Evolutionary conservation across 2,888 invertebrate genomes (phyloP).

Genomic region (Trissonchulus latispiculum): DNA sequence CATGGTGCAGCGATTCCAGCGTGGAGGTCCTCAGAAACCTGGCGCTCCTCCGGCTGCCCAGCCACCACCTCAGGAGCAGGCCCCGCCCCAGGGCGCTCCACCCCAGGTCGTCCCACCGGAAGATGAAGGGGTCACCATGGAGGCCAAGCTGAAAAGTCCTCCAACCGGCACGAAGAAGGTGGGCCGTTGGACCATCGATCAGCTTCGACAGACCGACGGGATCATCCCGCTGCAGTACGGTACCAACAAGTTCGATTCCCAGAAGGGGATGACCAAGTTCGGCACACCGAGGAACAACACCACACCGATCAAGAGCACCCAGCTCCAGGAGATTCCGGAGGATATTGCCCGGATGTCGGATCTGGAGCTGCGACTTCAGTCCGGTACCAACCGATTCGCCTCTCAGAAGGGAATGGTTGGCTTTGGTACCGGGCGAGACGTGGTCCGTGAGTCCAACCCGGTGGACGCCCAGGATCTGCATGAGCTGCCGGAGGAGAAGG

Average conservation of each 20-base stretch:
- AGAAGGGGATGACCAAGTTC: constrained; percentile 39
- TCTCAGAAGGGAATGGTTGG: constrained; percentile 43
- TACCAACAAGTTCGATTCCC: constrained; percentile 21
- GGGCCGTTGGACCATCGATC: constrained; percentile 42
- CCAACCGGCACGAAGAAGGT: constrained; percentile 13
- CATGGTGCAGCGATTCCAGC: too few relatives aligned
- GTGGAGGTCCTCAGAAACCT: too few relatives aligned
- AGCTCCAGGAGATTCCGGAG: constrained; percentile 39
- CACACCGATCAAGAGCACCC: constrained; percentile 17
- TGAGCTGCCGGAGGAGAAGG: constrained; percentile 38
- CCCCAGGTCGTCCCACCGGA: neutral
- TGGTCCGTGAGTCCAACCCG: constrained; percentile 35
- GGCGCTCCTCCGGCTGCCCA: neutral
- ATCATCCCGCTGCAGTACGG: constrained; percentile 25
- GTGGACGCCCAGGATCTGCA: constrained; percentile 11
- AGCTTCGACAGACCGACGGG: constrained; percentile 43
- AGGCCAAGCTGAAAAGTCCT: neutral
- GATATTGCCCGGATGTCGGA: constrained; percentile 43
- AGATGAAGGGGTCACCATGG: constrained; percentile 16
- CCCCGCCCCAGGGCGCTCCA: neutral
- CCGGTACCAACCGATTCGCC: constrained; percentile 41
- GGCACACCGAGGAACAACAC: constrained; percentile 43
- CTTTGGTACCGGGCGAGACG: constrained; percentile 44
- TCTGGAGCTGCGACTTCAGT: constrained; percentile 42
- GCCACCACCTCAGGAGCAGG: neutral